These are phyloP conservation scores for Dolichopus griseipennis DNA, from an alignment of 2,888 invertebrate species.

Conservation along the genomic window DNA sequence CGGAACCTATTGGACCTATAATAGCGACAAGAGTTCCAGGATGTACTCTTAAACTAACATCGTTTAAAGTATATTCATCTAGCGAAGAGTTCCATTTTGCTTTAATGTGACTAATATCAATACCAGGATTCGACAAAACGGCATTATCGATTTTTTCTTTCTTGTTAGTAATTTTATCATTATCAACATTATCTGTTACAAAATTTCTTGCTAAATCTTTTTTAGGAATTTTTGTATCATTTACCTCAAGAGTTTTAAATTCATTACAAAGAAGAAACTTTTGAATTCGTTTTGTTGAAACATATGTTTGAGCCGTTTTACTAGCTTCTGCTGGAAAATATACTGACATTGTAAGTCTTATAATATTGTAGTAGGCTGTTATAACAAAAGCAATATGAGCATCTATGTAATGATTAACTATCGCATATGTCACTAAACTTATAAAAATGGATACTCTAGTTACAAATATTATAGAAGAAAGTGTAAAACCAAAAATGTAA, in stretches of 20 bases:
- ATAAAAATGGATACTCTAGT: slow-evolving; percentile 79
- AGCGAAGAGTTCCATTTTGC: slow-evolving; percentile 60
- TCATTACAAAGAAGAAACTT: slow-evolving; percentile 56
- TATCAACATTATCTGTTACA: slow-evolving; percentile 10
- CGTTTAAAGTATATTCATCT: slow-evolving; percentile 56
- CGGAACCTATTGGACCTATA: slow-evolving; percentile 63
- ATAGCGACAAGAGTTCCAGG: slow-evolving; percentile 58
- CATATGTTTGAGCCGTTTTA: slow-evolving; percentile 52
- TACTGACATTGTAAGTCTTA: slow-evolving; percentile 77
- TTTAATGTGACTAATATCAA: slow-evolving; percentile 53
- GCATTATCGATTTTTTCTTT: slow-evolving; percentile 48
- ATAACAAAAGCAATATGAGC: slow-evolving; percentile 81
- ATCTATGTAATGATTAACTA: slow-evolving; percentile 60
- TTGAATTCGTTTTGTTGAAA: slow-evolving; percentile 50
- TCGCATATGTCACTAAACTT: slow-evolving; percentile 68
- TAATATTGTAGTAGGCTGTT: slow-evolving; percentile 80
- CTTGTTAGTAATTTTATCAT: slow-evolving; percentile 34
- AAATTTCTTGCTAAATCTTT: slow-evolving; percentile 23
- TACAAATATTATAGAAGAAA: slow-evolving; percentile 80
- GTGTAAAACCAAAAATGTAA: slow-evolving; percentile 64
- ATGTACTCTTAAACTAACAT: slow-evolving; percentile 56
- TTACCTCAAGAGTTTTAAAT: slow-evolving; percentile 24
- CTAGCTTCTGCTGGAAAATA: slow-evolving; percentile 77
- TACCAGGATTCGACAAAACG: slow-evolving; percentile 43
- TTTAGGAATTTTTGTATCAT: slow-evolving; percentile 8